Conservation (phyloP, 2,888 invertebrate genomes). For the Acanthosepion lycidas region DNA sequence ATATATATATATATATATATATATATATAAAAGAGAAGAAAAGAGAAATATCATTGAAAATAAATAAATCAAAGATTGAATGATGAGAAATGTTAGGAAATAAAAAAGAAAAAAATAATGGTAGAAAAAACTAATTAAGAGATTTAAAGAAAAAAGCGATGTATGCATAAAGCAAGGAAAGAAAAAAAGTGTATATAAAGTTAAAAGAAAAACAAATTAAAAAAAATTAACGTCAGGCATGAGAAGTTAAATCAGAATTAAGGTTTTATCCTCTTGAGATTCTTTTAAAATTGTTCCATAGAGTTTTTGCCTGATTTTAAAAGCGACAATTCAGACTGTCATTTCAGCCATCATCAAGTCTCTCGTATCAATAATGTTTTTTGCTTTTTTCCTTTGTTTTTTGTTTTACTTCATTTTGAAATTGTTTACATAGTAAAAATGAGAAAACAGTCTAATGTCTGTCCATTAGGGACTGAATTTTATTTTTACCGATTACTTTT, state of each 20-base stretch:
- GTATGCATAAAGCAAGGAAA: too few species aligned
- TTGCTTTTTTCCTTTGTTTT: neutral
- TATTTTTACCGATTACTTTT: neutral
- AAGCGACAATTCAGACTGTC: neutral
- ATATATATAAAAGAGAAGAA: too few species aligned
- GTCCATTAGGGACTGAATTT: neutral
- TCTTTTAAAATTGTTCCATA: neutral
- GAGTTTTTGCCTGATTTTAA: neutral
- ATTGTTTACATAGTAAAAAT: conserved; percentile 8
- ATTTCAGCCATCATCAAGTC: neutral
- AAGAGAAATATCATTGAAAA: too few species aligned
- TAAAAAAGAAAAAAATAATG: too few species aligned
- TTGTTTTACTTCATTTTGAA: neutral
- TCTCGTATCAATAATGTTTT: neutral
- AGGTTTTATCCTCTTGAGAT: neutral
- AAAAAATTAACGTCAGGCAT: neutral
- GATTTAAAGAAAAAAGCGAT: too few species aligned
- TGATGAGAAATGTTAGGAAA: too few species aligned
- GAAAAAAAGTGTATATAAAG: neutral
- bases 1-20: too few species aligned
- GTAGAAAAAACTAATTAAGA: neutral
- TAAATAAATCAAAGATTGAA: too few species aligned
- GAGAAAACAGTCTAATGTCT: neutral
- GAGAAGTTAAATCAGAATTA: neutral
- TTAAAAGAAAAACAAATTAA: too few species aligned